Base-by-base conservation (phyloP, 2,797 vertebrate genomes). In the Phyllotis vaccarum region DNA sequence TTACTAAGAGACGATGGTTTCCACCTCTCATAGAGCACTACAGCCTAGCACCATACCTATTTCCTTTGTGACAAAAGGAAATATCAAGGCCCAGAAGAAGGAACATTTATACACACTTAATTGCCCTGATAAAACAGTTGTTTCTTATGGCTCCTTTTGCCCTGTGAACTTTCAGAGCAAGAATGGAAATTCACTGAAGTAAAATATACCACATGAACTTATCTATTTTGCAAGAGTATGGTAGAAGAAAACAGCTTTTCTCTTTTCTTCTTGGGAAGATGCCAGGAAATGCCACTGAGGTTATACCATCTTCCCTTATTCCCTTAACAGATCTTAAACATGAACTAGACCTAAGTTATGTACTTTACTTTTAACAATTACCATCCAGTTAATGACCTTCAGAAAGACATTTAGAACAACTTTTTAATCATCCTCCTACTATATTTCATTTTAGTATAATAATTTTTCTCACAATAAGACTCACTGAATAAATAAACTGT, bases 381-480 rank as follows among this genome's bases (percentile, higher is more conserved):
- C 43, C 83, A 78, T 90, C 85, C 13, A 62, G 79, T 86, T 92
- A 89, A 95, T 93, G 37, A 64, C 54, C 60, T 92, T 96, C 90
- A 86, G 85, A 92, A 93, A 78, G 9, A 21, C 43, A 56, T 93
- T 92, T 85, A 91, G 78, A 68, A 52, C 22, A 87, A 54, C 17
- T 22, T 88, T 43, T 89, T 43, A 74, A 49, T 79, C 82, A 74
- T 93, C 94, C 13, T 49, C 70, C 24, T 66, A 81, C 74, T 81
- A 78, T 60, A 70, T 88, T 93, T 91, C 75, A 76, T 68, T 95
- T 80, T 74, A 60, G 8, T 58, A 29, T 89, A 92, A 95, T 58
- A 62, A 56, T 89, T 90, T 90, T 95, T 95, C 78, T 91, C 83
- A 89, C 62, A 49, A 24, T 52, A 88, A 83, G 95, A 90, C 64